A percentile compares a stretch with the other conserved stretches of the same genome.
Evolutionary conservation across 2,888 invertebrate species (phyloP).

Genomic region (Melanophora roralis): DNA sequence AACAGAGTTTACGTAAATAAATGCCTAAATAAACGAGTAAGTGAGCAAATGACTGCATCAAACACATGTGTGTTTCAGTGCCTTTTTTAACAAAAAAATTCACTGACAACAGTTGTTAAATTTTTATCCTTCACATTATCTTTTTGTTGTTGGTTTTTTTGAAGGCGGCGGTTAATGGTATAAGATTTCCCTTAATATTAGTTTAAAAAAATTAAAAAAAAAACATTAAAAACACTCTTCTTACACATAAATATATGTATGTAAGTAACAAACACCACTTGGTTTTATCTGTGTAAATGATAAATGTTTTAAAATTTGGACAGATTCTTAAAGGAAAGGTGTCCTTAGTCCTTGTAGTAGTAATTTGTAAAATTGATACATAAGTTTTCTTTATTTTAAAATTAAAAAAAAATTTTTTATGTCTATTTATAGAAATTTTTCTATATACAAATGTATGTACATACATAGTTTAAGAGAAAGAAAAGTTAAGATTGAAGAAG

Average conservation of each 20-base stretch:
- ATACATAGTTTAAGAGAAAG: no score
- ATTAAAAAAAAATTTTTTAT: no score
- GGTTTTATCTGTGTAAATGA: conserved; percentile 53
- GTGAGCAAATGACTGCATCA: conserved; percentile 25
- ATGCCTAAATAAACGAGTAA: conserved; percentile 27
- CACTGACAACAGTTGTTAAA: conserved; percentile 57
- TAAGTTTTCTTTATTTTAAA: no score
- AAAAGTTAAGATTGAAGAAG: no score
- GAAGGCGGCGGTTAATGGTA: conserved; percentile 56
- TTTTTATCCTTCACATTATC: conserved; percentile 8
- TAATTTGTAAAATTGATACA: not conserved
- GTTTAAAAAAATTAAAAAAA: conserved; percentile 26
- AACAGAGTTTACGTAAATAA: conserved; percentile 25
- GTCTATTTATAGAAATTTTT: no score
- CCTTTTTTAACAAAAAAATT: conserved; percentile 9
- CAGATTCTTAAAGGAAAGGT: conserved; percentile 22
- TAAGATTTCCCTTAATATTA: conserved; percentile 62
- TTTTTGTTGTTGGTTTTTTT: conserved; percentile 33
- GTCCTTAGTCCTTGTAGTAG: not conserved
- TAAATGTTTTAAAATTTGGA: conserved; percentile 30
- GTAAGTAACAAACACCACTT: conserved; percentile 46
- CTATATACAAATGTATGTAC: no score
- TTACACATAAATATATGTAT: not conserved
- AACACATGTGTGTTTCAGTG: conserved; percentile 42
- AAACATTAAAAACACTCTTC: conserved; percentile 8